Evolutionary conservation across 2,113 vertebrate genomes (phyloP), one percentile per base, ranked within the genome.

Genomic region (Melanotaenia duboulayi): DNA sequence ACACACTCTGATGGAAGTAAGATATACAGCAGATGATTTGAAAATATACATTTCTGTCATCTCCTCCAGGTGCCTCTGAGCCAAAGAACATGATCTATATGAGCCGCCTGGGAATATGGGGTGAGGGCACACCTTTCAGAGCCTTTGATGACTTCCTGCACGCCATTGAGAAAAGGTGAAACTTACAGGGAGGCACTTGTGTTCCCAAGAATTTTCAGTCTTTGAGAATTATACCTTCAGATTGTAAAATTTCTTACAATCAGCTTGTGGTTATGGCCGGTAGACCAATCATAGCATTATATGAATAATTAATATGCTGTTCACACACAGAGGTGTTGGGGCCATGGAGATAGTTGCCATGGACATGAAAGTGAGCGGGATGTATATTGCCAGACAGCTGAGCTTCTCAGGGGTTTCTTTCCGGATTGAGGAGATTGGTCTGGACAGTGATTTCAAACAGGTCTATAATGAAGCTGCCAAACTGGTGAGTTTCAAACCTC

Each of bases 41-140:
- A 14, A 60, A 32, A 19, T 48, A 20, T 16, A 5, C 14, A 7
- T 52, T 48, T 48, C 8, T 59, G 4, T 59, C 4, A 2, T 62
- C 22, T 60, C 16, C 65, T 37, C 42, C 86, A 99, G 98, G 98
- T 93, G 98, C 98, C 86, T 99, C 98, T 5, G 98, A 99, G 94
- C 98, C 98, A 92, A 97, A 98, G 90, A 99, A 99, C 93, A 99
- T 99, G 98, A 98, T 99, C 85, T 99, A 99, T 88, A 99, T 99
- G 98, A 99, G 96, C 91, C 97, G 97, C 68, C 93, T 99, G 92
- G 98, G 98, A 25, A 99, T 99, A 78, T 99, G 98, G 98, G 98
- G 98, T 1, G 95, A 97, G 46, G 97, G 97, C 65, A 99, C 98
- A 0, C 96, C 97, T 5, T 99, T 99, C 92, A 94, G 94, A 61